Evolutionary conservation across 2,113 vertebrate species (phyloP), one percentile per base, ranked within the genome.

Genomic region (Fukomys damarensis): DNA sequence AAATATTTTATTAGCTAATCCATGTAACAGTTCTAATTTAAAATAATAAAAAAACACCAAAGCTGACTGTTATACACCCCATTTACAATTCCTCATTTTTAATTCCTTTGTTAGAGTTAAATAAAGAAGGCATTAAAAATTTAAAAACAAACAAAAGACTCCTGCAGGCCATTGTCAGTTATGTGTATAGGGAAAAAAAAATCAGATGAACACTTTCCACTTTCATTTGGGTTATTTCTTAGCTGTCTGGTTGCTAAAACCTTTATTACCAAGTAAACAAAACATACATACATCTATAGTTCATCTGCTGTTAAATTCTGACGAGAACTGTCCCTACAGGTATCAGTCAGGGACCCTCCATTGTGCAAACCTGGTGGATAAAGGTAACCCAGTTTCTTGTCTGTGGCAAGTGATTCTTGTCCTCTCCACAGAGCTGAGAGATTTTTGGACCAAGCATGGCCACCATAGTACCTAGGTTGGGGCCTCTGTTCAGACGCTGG

Each of bases 41-140:
- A 82, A 96, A 92, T 79, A 82, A 92, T 70, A 61, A 87, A 91
- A 96, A 86, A 79, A 94, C 89, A 94, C 43, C 63, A 97, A 95
- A 87, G 72, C 13, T 35, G 38, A 81, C 30, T 56, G 26, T 81
- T n/a, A 77, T 65, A 52, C 66, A 92, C 82, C 26, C 32, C 66
- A 32, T 77, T 96, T 88, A 90, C 46, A 87, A 56, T 58, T 54
- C 8, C 30, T 96, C 66, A 5, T 76, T 86, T 80, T 87, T 22
- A 63, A 85, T 70, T 91, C 49, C 46, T 91, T 84, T 87, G 26
- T 93, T 58, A 63, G 1, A 85, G 14, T 79, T 89, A 86, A 89
- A 91, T 82, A 70, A 94, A 83, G n/a, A 46, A 82, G 14, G 22
- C 30, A 72, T 66, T n/a, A 77, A 82, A 94, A 76, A 22, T 54